A percentile compares a stretch with the other conserved stretches of the same genome.
phyloP scores from a whole-genome alignment of 2,797 vertebrate species.

The Leucoraja ocellata region DNA sequence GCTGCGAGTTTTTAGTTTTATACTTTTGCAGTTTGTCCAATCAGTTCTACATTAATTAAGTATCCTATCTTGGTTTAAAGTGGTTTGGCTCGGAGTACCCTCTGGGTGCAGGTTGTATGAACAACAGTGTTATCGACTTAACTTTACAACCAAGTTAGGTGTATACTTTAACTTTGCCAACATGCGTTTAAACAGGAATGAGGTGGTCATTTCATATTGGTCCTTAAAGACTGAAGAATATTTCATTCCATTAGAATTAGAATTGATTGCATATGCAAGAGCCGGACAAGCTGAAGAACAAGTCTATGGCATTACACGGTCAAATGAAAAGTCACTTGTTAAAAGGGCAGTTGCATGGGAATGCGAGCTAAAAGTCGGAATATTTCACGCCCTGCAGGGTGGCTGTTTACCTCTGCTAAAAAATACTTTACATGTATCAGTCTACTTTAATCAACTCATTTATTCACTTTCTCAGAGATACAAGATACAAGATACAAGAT shows the following conservation, averaged over 20 bases:
- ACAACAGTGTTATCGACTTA: background rate
- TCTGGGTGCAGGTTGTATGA: background rate
- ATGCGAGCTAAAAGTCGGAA: background rate
- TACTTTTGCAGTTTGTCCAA: background rate
- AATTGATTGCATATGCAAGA: background rate
- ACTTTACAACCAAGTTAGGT: background rate
- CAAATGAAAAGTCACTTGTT: background rate
- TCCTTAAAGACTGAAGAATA: background rate
- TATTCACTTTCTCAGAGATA: background rate
- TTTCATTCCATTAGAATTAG: background rate
- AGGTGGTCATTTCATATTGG: background rate
- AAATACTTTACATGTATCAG: background rate
- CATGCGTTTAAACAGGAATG: background rate
- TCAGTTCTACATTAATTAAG: background rate
- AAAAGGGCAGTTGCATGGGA: background rate
- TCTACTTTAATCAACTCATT: background rate
- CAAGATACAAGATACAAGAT: too few relatives aligned
- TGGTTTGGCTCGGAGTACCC: background rate
- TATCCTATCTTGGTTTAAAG: background rate
- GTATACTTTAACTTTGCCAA: background rate
- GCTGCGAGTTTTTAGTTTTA: background rate
- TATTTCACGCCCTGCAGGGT: background rate
- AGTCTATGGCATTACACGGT: background rate
- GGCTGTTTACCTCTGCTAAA: background rate
- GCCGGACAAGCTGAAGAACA: background rate